Percentiles rank a stretch among this genome's conserved stretches.
phyloP scores from a whole-genome alignment of 2,888 invertebrate genomes.

The Coenonympha glycerion region DNA sequence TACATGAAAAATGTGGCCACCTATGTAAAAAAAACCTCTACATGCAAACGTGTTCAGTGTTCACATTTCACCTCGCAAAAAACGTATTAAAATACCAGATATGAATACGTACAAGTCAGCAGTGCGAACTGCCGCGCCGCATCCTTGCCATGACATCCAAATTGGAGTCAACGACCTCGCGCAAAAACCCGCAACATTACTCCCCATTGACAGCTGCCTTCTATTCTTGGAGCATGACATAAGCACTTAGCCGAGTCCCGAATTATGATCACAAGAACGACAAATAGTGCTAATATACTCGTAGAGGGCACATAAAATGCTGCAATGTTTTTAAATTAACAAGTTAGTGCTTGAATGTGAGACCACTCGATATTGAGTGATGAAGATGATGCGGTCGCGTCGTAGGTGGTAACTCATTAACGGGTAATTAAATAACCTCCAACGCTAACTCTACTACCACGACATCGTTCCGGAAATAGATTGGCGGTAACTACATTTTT shows the following conservation, averaged over 20 bases:
- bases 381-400: too few relatives aligned
- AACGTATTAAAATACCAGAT: slow-evolving; percentile 8
- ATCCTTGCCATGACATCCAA: slow-evolving; percentile 72
- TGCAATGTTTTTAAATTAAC: slow-evolving; percentile 13
- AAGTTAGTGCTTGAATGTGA: too few relatives aligned
- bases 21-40: background rate
- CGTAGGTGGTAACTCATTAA: too few relatives aligned
- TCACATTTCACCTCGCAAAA: slow-evolving; percentile 10
- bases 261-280: slow-evolving; percentile 28
- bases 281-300: slow-evolving; percentile 12
- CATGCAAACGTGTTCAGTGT: slow-evolving; percentile 9
- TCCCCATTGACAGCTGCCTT: slow-evolving; percentile 57
- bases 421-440: too few relatives aligned
- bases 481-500: too few relatives aligned
- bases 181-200: slow-evolving; percentile 65
- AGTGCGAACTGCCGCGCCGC: slow-evolving; percentile 13
- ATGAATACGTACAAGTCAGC: slow-evolving; percentile 7
- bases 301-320: slow-evolving; percentile 17
- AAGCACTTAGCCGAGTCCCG: slow-evolving; percentile 39
- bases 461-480: too few relatives aligned
- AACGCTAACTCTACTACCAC: too few relatives aligned
- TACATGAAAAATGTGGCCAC: slow-evolving; percentile 3
- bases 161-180: slow-evolving; percentile 66
- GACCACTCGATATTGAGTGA: too few relatives aligned
- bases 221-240: slow-evolving; percentile 67